These are phyloP conservation scores for Amphipoea oculea DNA, from an alignment of 2,888 invertebrate species.

Conservation along the genomic window DNA sequence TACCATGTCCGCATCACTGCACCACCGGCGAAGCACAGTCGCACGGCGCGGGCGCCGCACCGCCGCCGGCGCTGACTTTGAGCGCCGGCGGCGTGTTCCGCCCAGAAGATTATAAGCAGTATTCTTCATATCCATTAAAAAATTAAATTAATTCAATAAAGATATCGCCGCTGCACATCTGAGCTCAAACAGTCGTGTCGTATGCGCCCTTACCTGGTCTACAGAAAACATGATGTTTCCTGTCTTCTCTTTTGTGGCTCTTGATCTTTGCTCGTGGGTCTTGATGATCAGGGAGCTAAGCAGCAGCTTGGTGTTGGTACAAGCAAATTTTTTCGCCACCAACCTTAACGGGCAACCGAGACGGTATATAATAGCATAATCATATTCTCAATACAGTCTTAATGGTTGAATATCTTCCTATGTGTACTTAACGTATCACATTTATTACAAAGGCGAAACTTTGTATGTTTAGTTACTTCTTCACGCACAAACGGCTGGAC, in stretches of 20 bases:
- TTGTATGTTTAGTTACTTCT: no score
- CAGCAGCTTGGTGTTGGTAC: conserved; percentile 5
- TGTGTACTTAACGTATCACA: background rate
- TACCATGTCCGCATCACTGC: background rate
- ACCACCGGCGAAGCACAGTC: background rate
- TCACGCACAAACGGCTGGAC: no score
- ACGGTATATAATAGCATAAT: background rate
- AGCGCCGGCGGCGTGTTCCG: background rate
- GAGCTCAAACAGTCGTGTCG: background rate
- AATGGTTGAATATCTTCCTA: conserved; percentile 3
- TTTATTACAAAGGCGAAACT: no score
- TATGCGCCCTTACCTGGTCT: conserved; percentile 28
- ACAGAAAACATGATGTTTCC: background rate
- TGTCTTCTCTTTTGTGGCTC: no score
- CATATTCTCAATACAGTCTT: background rate
- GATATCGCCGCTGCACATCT: background rate
- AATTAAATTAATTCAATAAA: conserved; percentile 20
- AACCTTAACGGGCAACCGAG: conserved; percentile 25
- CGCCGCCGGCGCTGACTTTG: conserved; percentile 8
- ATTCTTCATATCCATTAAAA: conserved; percentile 24
- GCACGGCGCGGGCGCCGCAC: background rate
- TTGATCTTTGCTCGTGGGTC: background rate
- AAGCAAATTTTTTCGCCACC: background rate
- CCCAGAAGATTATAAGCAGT: background rate
- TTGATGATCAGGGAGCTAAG: background rate